Conservation (phyloP, 37 sponge, comb jelly and placozoan species). For the Chondrilla cf. caribensis region DNA sequence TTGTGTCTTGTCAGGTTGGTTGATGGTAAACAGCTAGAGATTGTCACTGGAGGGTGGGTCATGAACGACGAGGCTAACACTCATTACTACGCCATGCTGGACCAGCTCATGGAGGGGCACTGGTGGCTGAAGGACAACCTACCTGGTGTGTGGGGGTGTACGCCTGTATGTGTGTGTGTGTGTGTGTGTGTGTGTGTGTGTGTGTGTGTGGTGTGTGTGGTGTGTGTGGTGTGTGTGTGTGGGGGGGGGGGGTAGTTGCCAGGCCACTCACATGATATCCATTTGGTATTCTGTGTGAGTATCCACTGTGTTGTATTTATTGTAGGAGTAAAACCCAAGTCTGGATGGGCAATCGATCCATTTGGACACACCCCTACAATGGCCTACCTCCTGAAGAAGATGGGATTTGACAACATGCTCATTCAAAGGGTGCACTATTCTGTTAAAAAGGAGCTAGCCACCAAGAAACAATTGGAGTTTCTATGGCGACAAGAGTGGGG, state of each 20-base stretch:
- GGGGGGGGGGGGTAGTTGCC: no score
- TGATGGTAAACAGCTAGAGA: conserved; percentile 82
- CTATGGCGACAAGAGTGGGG: conserved; percentile 93
- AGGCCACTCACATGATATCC: no score
- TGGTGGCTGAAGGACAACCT: conserved; percentile 77
- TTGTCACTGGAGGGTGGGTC: conserved; percentile 98
- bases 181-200: no score
- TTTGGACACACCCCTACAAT: conserved; percentile 92
- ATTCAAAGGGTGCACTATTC: conserved; percentile 90
- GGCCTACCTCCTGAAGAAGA: conserved; percentile 80
- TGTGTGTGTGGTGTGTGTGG: no score
- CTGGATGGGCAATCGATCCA: conserved; percentile 93
- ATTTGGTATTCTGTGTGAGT: no score
- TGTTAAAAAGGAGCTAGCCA: conserved; percentile 84
- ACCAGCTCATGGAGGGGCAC: conserved; percentile 94
- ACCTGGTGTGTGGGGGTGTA: conserved; percentile 54
- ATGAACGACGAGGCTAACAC: conserved; percentile 99
- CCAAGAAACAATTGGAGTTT: conserved; percentile 78
- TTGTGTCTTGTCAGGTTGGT: no score
- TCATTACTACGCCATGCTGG: conserved; percentile 93
- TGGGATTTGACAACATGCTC: conserved; percentile 75
- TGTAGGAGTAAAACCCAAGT: conserved; percentile 58
- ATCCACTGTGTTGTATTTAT: no score
- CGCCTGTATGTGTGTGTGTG: no score
- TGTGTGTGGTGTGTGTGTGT: no score